These are phyloP conservation scores for Tricholaema leucomelas DNA, from an alignment of 2,113 vertebrate genomes.

Conservation along the genomic window DNA sequence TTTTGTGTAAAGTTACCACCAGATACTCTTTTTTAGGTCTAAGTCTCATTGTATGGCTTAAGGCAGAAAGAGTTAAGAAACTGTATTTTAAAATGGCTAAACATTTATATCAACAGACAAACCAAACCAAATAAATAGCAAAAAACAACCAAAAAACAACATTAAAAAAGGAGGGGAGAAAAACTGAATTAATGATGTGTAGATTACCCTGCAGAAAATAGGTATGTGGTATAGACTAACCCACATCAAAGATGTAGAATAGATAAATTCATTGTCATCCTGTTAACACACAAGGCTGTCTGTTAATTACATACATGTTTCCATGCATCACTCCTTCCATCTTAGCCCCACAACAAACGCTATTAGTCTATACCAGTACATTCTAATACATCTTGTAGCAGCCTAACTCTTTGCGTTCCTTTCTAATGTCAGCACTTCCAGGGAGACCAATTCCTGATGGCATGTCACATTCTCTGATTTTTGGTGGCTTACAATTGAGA, in stretches of 20 bases:
- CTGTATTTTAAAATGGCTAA: background rate
- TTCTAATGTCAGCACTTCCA: background rate
- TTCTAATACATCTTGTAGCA: background rate
- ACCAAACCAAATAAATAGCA: background rate
- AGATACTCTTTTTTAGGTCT: background rate
- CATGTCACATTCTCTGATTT: background rate
- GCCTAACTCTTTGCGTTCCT: background rate
- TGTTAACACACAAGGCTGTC: background rate
- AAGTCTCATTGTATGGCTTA: background rate
- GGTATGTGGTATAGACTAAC: background rate
- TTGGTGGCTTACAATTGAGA: background rate
- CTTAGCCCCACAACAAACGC: background rate
- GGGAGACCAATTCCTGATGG: background rate
- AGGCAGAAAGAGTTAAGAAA: background rate
- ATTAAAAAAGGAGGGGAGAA: background rate
- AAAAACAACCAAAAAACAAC: too few species aligned
- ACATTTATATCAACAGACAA: background rate
- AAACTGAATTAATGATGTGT: background rate
- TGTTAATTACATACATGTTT: background rate
- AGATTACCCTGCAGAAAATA: background rate
- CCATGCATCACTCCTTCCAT: background rate
- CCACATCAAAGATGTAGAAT: background rate
- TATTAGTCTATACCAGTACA: background rate
- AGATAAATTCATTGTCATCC: background rate
- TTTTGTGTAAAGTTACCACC: background rate